Evolutionary conservation across 2,888 invertebrate species (phyloP), one percentile per base, ranked within the genome.

Genomic region (Drosophila bunnanda): DNA sequence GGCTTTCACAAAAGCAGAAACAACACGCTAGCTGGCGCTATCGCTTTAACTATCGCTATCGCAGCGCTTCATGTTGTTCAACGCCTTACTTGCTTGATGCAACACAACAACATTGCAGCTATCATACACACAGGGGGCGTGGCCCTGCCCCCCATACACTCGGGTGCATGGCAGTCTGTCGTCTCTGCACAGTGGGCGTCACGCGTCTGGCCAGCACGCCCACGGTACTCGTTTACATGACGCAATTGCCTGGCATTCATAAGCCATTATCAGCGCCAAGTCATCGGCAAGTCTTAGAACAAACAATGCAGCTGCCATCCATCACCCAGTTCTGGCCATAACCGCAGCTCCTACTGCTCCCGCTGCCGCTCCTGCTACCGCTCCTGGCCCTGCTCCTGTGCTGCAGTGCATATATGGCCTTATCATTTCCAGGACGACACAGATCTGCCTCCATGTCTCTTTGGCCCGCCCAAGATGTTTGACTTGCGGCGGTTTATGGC

Each of bases 261-360:
- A 80, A 82, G 83, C 83, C 75, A 78, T 78, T 83, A 83, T 83
- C 83, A 70, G 74, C 61, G 83, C 75, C 78, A 82, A 88, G 83
- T 86, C 86, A 83, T 88, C 88, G 83, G 64, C 69, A 58, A 56
- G 60, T 80, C 88, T 86, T 80, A 88, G 75, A 86, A 78, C 88
- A 83, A 83, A 83, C 83, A 83, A 83, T 83, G 83, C 76, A 48
- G 62, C 66, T 59, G 61, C 78, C 80, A 88, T 88, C 83, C 80
- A 73, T 83, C 86, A 80, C 56, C 70, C 28, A 53, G 34, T 25
- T 30, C n/a, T 30, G 64, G 48, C 48, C 39, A 48, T 25, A 25
- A 13, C 36, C 48, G 25, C 67, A 32, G 66, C 62, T 64, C 41
- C 55, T 38, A 28, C 48, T 41, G 12, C 12, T 20, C 67, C 41